phyloP scores from a whole-genome alignment of 2,797 vertebrate genomes.

The Xenops minutus region DNA sequence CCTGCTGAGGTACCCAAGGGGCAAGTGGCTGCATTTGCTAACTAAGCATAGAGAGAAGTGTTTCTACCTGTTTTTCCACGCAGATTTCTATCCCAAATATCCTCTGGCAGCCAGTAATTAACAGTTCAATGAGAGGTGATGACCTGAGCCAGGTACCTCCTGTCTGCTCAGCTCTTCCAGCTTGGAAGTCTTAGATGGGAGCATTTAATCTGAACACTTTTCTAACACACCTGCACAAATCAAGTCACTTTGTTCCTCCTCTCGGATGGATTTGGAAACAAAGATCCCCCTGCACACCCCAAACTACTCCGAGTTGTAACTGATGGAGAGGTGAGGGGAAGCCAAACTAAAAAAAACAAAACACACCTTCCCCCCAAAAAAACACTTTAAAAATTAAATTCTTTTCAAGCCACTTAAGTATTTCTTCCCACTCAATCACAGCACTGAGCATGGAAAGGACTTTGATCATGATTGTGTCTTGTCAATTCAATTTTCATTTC shows the following conservation, averaged over 20 bases:
- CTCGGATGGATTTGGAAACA: neutral
- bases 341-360: neutral
- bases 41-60: neutral
- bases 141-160: neutral
- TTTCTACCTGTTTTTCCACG: neutral
- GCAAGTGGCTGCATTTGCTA: neutral
- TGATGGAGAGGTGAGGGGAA: fast-evolving
- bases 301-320: neutral
- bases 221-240: neutral
- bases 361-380: no score
- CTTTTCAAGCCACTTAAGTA: neutral
- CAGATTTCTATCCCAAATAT: neutral
- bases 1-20: neutral
- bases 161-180: neutral
- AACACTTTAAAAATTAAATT: neutral
- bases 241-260: neutral
- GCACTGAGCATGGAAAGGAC: neutral
- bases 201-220: neutral
- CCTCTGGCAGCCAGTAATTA: neutral
- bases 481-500: conserved; percentile 28
- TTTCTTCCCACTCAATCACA: neutral
- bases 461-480: neutral
- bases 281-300: neutral
- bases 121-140: neutral
- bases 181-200: neutral